Conservation (phyloP, 1,140 invertebrate genomes). For the Drosophila paulistorum region DNA sequence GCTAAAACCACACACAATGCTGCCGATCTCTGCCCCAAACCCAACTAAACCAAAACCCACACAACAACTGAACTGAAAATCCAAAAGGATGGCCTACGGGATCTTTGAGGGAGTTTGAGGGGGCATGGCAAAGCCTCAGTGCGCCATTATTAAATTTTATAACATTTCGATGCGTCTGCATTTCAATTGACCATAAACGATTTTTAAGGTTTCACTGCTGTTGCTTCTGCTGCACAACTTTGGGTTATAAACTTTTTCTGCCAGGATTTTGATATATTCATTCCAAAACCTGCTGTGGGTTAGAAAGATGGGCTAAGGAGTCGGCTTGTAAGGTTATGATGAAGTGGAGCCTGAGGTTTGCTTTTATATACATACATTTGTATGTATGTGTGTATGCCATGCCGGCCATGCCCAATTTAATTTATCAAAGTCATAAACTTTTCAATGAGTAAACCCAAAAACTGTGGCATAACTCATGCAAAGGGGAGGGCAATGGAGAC, state of each 20-base stretch:
- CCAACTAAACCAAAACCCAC: slow-evolving; percentile 37
- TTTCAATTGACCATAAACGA: slow-evolving; percentile 74
- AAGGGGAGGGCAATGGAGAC: slow-evolving; percentile 19
- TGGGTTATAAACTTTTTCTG: slow-evolving; percentile 52
- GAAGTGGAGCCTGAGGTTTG: slow-evolving; percentile 9
- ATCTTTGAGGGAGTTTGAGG: neutral
- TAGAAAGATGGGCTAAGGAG: neutral
- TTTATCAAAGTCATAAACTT: slow-evolving; percentile 81
- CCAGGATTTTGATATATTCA: slow-evolving; percentile 43
- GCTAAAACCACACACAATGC: slow-evolving; percentile 66
- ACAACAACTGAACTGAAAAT: slow-evolving; percentile 47
- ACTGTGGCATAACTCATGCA: slow-evolving; percentile 57
- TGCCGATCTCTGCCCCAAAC: slow-evolving; percentile 31
- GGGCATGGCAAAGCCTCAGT: neutral
- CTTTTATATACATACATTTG: neutral
- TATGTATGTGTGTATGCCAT: slow-evolving; percentile 10
- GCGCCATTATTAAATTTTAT: slow-evolving; percentile 72
- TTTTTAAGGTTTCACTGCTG: slow-evolving; percentile 49
- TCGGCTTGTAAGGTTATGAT: neutral
- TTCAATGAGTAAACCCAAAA: slow-evolving; percentile 58
- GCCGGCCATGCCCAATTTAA: slow-evolving; percentile 65
- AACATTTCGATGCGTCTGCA: slow-evolving; percentile 78
- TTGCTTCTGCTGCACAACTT: slow-evolving; percentile 18
- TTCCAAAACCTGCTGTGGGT: neutral
- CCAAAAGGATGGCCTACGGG: neutral